phyloP scores from a whole-genome alignment of 2,797 vertebrate genomes.

The Amniataba percoides region DNA sequence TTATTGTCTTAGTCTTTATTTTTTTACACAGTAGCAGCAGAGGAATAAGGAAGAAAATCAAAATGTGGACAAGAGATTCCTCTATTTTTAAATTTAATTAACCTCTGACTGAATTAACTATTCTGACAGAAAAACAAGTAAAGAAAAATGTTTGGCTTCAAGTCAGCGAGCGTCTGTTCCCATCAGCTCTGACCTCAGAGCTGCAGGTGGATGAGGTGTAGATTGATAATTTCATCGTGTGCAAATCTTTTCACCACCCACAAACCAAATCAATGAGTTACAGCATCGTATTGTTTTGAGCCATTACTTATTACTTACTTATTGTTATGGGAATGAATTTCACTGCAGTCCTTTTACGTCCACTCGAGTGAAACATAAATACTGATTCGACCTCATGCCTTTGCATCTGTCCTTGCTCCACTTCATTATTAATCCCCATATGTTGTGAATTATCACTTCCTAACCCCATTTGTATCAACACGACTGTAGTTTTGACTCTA shows the following conservation, averaged over 20 bases:
- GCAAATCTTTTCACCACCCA: neutral
- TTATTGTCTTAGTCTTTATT: neutral
- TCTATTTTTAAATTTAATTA: neutral
- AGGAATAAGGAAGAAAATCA: neutral
- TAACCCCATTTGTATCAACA: conserved; percentile 71
- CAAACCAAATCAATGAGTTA: neutral
- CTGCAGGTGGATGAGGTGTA: neutral
- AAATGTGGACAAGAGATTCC: too few species aligned
- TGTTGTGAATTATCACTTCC: conserved; percentile 61
- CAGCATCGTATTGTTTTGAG: neutral
- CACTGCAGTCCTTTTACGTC: neutral
- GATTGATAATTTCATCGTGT: too few species aligned
- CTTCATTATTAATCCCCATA: conserved; percentile 59
- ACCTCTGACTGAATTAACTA: neutral
- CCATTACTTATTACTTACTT: too few species aligned
- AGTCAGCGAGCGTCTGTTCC: neutral
- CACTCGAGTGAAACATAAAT: conserved; percentile 6
- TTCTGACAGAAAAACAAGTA: neutral
- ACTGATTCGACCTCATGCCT: neutral
- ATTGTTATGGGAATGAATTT: neutral
- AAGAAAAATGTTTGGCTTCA: neutral
- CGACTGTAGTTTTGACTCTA: conserved; percentile 46
- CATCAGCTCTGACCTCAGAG: neutral
- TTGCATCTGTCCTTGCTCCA: conserved; percentile 10
- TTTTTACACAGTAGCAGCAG: neutral